Base-by-base conservation (phyloP, 2,888 invertebrate genomes). In the Apeira syringaria region DNA sequence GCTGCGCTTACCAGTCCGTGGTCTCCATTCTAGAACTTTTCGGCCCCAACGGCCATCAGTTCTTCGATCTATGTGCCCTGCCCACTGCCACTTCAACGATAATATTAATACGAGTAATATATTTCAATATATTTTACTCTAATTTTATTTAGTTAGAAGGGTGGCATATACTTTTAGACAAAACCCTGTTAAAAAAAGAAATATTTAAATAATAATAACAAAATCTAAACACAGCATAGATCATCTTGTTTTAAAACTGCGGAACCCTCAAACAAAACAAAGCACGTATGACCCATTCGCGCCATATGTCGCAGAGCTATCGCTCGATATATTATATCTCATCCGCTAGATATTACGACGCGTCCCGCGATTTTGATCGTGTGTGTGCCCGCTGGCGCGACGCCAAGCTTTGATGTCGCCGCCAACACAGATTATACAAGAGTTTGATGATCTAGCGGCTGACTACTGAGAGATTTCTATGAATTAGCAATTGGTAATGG, bases 321-420 rank as follows among this genome's bases (percentile, higher is more conserved):
- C 35, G 31, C 37, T 24, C 17, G 32, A 37, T 22, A 25, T 37
- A 37, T 32, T 22, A 25, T 37, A 37, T 32, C 11, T 37, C 37
- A 27, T 31, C 27, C 13, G 26, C 5, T 6, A 26, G 26, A 42
- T 42, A 9, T 36, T 7, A 29, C 30, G 26, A 41, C 30, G 15
- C 29, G 18, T 35, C 35, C 30, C 30, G 30, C 18, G 42, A 35
- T 35, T 8, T 17, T 35, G 26, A 35, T 35, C 42, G 7, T 34
- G 17, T 30, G 41, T 34, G 25, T 30, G 5, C 20, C 24, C 24
- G 10, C 32, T 34, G 42, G 42, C 35, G 3, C 8, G 6, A 5
- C 7, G 35, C 35, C 26, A 42, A 28, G 18, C 35, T 42, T 35
- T 42, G 35, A 35, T 42, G 35, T 42, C 29, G 35, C 42, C 42